Conservation (phyloP, 1,140 invertebrate species). For the Philotrypesis tridentata region DNA sequence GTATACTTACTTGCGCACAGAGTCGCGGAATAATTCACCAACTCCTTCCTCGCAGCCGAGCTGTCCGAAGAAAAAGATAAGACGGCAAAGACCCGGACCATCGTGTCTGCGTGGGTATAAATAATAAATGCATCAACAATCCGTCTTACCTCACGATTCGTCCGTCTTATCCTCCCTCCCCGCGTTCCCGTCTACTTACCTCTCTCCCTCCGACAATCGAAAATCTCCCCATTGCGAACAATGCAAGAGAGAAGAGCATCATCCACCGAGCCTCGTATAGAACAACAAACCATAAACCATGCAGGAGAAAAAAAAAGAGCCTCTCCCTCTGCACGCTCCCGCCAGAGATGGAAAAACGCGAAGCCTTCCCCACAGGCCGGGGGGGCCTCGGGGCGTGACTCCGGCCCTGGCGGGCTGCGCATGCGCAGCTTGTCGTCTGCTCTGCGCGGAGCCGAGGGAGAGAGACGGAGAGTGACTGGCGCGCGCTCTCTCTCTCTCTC, state of each 20-base stretch:
- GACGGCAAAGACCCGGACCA: neutral
- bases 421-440: neutral
- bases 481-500: neutral
- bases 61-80: neutral
- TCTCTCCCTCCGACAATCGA: neutral
- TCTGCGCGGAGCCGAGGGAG: neutral
- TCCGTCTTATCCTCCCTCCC: neutral
- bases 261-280: neutral
- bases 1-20: too few species aligned
- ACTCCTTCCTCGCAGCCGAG: neutral
- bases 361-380: neutral
- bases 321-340: too few species aligned
- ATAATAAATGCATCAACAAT: neutral
- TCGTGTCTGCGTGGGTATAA: neutral
- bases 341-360: too few species aligned
- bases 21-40: neutral
- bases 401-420: neutral
- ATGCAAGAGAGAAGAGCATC: neutral
- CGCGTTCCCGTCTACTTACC: too few species aligned
- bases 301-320: neutral
- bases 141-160: neutral
- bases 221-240: neutral
- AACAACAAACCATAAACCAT: neutral
- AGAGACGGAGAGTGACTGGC: too few species aligned
- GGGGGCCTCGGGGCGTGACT: too few species aligned